phyloP scores from a whole-genome alignment of 2,113 vertebrate species.

The Gasterosteus nipponicus region DNA sequence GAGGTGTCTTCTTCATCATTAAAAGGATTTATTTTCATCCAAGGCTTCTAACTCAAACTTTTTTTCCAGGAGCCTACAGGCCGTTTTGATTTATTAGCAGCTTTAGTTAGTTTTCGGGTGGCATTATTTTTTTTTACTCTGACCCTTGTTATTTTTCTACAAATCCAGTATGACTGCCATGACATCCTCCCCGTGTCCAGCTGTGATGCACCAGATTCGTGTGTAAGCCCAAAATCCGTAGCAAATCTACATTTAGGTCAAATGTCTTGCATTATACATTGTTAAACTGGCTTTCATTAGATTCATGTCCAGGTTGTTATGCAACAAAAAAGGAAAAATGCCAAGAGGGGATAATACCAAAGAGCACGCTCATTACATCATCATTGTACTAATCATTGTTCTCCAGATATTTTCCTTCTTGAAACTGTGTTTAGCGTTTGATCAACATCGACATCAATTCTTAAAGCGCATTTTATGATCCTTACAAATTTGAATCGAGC shows the following conservation, averaged over 20 bases:
- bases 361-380: neutral
- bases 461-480: neutral
- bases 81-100: neutral
- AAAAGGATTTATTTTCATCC: neutral
- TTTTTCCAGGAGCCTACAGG: neutral
- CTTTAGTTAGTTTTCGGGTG: neutral
- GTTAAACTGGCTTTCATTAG: neutral
- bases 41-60: neutral
- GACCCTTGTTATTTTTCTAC: neutral
- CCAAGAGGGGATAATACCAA: neutral
- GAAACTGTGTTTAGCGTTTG: neutral
- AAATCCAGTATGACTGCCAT: neutral
- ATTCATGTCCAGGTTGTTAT: too few relatives aligned
- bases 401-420: neutral
- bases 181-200: neutral
- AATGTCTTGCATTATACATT: neutral
- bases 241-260: neutral
- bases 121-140: neutral
- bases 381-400: too few relatives aligned
- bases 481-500: too few relatives aligned
- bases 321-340: too few relatives aligned
- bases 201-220: neutral
- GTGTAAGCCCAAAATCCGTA: neutral
- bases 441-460: neutral
- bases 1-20: neutral